Base-by-base conservation (phyloP, 2,113 vertebrate genomes). In the Pagrus major region DNA sequence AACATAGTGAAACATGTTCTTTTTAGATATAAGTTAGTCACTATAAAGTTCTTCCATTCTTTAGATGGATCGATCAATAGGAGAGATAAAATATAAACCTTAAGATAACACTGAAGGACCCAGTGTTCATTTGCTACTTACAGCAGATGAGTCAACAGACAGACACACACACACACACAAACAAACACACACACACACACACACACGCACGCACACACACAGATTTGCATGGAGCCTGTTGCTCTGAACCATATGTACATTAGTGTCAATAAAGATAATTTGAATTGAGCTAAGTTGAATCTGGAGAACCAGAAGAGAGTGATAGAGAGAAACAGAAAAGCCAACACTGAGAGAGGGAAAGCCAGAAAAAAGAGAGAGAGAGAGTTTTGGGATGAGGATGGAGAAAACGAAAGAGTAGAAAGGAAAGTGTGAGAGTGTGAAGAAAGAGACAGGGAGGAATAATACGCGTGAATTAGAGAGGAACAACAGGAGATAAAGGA, bases 251-350 rank as follows among this genome's bases (percentile, higher is more conserved):
- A 12, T 35, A 18, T 20, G 6, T n/a, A 68, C 33, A 25, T 72
- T 25, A 9, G 47, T 59, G 65, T 71, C 74, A 84, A 56, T 81
- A 81, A 71, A 75, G 37, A 84, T 49, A 6, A 61, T 84, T 68
- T 64, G n/a, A 59, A 81, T 1, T 56, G 14, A 85, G 42, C 39
- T 2, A 42, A 52, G 25, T 7, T 37, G 25, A 18, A 60, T 58
- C 14, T 41, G 41, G n/a, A 20, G 33, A 33, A n/a, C 69, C 5
- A 4, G 2, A 35, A 29, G 23, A 21, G 8, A 41, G 21, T 6
- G 21, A 25, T 18, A 9, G 0, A 25, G 9, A 33, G 25, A 51
- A 11, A 56, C 14, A 15, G 44, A 21, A 12, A 46, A 41, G 39
- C 1, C 6, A 27, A 2, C 27, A 16, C 0, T 11, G 15, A 74